Evolutionary conservation across 2,113 vertebrate genomes (phyloP), one percentile per base, ranked within the genome.

Genomic region (Oryzias woworae): DNA sequence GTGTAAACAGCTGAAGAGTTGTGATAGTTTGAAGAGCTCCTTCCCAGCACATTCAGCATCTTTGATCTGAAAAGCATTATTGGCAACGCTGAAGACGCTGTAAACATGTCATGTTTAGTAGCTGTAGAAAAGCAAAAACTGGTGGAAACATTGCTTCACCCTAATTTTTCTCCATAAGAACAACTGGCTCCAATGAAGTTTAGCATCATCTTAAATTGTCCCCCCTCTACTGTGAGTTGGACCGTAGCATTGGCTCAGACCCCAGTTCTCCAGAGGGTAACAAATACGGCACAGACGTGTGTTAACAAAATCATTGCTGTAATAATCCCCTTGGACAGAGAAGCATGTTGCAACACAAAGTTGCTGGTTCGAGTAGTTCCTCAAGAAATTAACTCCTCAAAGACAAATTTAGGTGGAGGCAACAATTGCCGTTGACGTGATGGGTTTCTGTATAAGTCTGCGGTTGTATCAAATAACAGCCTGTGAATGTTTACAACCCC

Each of bases 111-210:
- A 79, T 74, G 87, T 79, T 83, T 80, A 70, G 76, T 53, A 53
- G 61, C 36, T 79, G 60, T 76, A 71, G 55, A 71, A 77, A 69
- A 78, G 70, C 74, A 69, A n/a, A 62, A 69, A 72, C 75, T 79
- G 79, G 81, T 80, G 80, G 75, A 88, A 77, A 81, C 71, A 51
- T 49, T 20, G 69, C 73, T 70, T 54, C 58, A 52, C 75, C 71
- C 81, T 89, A 84, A 90, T 90, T 78, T 28, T 81, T 61, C 84
- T 86, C 77, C 85, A 87, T 87, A 87, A 86, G 85, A 89, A 73
- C 78, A 65, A 78, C 52, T 43, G 16, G 46, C 78, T 82, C 65
- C 79, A 84, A 85, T 89, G 82, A 78, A 36, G 36, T 36, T 36
- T 10, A 36, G 36, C 36, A 36, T 12, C 36, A 13, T 36, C 36